Evolutionary conservation across 2,888 invertebrate species (phyloP), one percentile per base, ranked within the genome.

Genomic region (Stictocephala bisonia): DNA sequence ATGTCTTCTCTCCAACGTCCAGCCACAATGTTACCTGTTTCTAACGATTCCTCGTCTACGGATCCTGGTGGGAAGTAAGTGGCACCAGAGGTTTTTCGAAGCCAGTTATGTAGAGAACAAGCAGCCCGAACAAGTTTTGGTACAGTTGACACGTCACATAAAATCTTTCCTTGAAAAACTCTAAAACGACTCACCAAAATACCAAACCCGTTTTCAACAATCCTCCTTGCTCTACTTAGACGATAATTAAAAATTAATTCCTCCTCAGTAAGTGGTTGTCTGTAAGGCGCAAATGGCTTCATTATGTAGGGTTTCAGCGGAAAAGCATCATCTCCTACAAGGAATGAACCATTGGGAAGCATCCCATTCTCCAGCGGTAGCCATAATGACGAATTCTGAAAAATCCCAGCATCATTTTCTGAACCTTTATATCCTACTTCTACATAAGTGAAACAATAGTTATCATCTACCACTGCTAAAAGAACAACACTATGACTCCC

Each of bases 401-500:
- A 78, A n/a, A 79, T 75, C 22, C 78, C 77, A 24, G 74, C 77
- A 72, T 79, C 79, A 24, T 73, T 77, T 13, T 44, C 67, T 24
- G 51, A 73, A 31, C 78, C 77, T 71, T 78, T 77, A 69, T 58
- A 69, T 18, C 77, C 78, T 31, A 78, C 70, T 48, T 77, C 74
- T 26, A 77, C 68, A 53, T 77, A 78, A 9, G 60, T 20, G 73
- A 78, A 78, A 40, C 75, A 76, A 58, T 78, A 79, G 40, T 79
- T 66, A 44, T 77, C 35, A 41, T 78, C 79, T 13, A 79, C 79
- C 31, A 79, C 40, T 40, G 79, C 80, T 69, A 81, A 68, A 35
- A 81, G 74, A 18, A 81, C 78, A 40, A 78, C 74, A 44, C 79
- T 79, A 50, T 77, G 77, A n/a, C 15, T 35, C 71, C 77, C 74